Evolutionary conservation across 2,888 invertebrate species (phyloP).

Genomic region (Alsophila aescularia): DNA sequence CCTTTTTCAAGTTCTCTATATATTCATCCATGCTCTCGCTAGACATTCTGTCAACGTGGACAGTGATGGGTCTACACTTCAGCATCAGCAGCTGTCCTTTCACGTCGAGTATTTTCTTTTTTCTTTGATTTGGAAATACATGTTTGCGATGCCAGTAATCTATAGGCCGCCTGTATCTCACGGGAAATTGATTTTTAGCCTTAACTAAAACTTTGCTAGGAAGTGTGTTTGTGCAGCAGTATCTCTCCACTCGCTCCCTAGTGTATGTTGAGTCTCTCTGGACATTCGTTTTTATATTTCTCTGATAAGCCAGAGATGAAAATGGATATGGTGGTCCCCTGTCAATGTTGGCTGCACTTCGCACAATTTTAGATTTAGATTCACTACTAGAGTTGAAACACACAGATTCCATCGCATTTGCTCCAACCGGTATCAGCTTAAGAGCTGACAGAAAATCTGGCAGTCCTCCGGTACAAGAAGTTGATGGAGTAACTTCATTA

Average conservation of each 20-base stretch:
- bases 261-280: constrained; percentile 66
- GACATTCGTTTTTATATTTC: constrained; percentile 62
- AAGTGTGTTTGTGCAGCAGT: constrained; percentile 63
- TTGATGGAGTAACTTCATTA: constrained; percentile 55
- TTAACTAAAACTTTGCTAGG: constrained; percentile 67
- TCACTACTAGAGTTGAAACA: constrained; percentile 44
- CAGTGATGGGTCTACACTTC: constrained; percentile 78
- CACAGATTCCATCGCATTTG: constrained; percentile 36
- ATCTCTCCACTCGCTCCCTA: constrained; percentile 74
- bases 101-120: constrained; percentile 71
- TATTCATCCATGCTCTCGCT: constrained; percentile 70
- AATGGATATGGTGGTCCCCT: constrained; percentile 78
- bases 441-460: constrained; percentile 72
- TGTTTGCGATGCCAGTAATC: constrained; percentile 76
- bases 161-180: constrained; percentile 73
- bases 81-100: constrained; percentile 78
- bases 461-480: constrained; percentile 57
- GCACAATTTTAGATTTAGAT: constrained; percentile 57
- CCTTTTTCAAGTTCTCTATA: constrained; percentile 61
- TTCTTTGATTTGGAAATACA: constrained; percentile 71
- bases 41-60: constrained; percentile 73
- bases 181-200: constrained; percentile 70
- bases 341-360: constrained; percentile 67
- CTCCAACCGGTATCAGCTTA: constrained; percentile 59
- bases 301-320: constrained; percentile 76